These are phyloP conservation scores for Lepus europaeus DNA, from an alignment of 2,113 vertebrate genomes.

Conservation along the genomic window DNA sequence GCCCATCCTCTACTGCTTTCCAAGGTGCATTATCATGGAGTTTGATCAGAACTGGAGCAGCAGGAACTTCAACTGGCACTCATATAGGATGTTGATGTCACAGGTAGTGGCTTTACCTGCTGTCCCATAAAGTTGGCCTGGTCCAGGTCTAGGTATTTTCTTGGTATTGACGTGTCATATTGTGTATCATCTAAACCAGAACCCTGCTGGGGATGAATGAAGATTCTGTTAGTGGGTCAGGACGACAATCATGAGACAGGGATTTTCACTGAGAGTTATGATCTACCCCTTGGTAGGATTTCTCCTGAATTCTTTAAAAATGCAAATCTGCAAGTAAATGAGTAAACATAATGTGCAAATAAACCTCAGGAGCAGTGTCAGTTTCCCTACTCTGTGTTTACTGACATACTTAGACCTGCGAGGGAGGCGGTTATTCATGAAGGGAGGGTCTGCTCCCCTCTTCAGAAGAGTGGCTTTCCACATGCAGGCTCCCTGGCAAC, in stretches of 20 bases:
- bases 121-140: too few relatives aligned
- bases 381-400: background rate
- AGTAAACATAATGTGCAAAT: background rate
- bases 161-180: background rate
- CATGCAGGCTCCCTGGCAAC: background rate
- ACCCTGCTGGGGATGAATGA: background rate
- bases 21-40: too few relatives aligned
- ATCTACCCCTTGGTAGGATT: background rate
- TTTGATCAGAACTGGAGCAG: too few relatives aligned
- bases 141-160: background rate
- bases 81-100: too few relatives aligned
- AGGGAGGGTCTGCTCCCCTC: background rate
- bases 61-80: too few relatives aligned
- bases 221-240: background rate
- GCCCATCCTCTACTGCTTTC: too few relatives aligned
- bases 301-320: background rate
- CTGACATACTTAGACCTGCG: conserved; percentile 7
- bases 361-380: background rate
- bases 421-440: background rate
- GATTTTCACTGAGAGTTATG: background rate
- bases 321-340: background rate
- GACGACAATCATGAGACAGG: background rate
- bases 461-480: background rate
- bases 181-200: background rate
- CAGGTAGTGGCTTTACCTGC: too few relatives aligned